Conservation (phyloP, 1,140 invertebrate genomes). For the Gryon sp. region DNA sequence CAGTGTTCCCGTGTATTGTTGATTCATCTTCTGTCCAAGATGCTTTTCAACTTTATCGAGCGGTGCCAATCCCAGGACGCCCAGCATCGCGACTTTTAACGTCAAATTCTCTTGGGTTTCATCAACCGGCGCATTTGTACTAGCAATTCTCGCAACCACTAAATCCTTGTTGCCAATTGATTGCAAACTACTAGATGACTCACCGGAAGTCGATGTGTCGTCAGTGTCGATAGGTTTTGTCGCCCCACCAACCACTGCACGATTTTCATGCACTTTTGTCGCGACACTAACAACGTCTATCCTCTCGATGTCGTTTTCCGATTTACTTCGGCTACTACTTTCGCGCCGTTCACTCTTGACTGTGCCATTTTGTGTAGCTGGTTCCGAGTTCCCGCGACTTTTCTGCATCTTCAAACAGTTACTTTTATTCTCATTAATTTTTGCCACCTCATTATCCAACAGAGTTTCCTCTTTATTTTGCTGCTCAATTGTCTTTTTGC, state of each 20-base stretch:
- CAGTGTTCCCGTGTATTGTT: slow-evolving; percentile 85
- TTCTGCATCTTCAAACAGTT: slow-evolving; percentile 58
- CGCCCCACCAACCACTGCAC: neutral
- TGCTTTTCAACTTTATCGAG: slow-evolving; percentile 75
- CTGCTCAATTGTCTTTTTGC: slow-evolving; percentile 71
- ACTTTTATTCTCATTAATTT: slow-evolving; percentile 75
- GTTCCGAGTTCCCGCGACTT: slow-evolving; percentile 66
- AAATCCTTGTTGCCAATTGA: slow-evolving; percentile 47
- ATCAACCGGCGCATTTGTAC: slow-evolving; percentile 56
- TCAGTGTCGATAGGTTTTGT: slow-evolving; percentile 77
- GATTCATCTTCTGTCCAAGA: slow-evolving; percentile 71
- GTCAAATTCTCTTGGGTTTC: slow-evolving; percentile 81
- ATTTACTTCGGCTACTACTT: slow-evolving; percentile 71
- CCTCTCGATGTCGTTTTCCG: slow-evolving; percentile 73
- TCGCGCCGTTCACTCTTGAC: slow-evolving; percentile 32
- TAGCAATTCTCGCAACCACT: neutral
- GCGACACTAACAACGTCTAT: neutral
- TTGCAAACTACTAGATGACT: slow-evolving; percentile 74
- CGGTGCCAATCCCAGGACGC: slow-evolving; percentile 76
- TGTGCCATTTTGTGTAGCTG: slow-evolving; percentile 29
- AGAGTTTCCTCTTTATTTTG: slow-evolving; percentile 77
- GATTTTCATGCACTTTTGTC: neutral
- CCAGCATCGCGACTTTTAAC: slow-evolving; percentile 78
- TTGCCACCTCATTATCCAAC: slow-evolving; percentile 76
- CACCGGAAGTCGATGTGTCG: slow-evolving; percentile 75